phyloP scores from a whole-genome alignment of 2,888 invertebrate genomes.

The Melanargia galathea region DNA sequence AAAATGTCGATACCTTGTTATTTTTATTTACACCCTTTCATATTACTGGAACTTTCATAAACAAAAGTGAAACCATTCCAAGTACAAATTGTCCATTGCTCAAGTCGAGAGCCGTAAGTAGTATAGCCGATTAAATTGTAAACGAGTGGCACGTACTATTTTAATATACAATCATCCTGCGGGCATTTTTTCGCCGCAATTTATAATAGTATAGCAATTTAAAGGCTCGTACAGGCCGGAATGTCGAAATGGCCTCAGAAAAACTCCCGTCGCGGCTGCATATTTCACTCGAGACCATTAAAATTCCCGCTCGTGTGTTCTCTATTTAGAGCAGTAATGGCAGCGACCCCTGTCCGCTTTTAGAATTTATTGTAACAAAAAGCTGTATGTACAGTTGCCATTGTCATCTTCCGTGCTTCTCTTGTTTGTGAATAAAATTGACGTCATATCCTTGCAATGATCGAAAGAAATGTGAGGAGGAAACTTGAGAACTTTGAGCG shows the following conservation, averaged over 20 bases:
- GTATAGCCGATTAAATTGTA: constrained; percentile 21
- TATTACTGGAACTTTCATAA: too few relatives aligned
- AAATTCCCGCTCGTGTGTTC: constrained; percentile 70
- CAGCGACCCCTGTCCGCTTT: constrained; percentile 28
- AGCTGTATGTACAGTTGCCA: constrained; percentile 22
- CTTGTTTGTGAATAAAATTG: constrained; percentile 2
- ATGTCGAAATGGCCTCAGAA: constrained; percentile 53
- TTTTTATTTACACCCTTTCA: too few relatives aligned
- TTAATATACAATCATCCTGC: constrained; percentile 38
- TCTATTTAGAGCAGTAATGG: constrained; percentile 66
- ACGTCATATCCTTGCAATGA: background rate
- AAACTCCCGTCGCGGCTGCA: constrained; percentile 44
- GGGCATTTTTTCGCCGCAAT: constrained; percentile 41
- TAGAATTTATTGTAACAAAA: constrained; percentile 28
- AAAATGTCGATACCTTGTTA: too few relatives aligned
- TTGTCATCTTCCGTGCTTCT: constrained; percentile 26
- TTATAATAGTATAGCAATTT: constrained; percentile 43
- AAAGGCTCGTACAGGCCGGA: constrained; percentile 40
- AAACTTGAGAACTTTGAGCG: constrained; percentile 10
- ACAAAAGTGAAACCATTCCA: constrained; percentile 18
- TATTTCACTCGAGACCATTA: constrained; percentile 61
- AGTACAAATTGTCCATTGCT: background rate
- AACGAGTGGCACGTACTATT: constrained; percentile 41
- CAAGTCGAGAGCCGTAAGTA: constrained; percentile 1
- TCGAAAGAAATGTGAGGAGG: background rate